These are phyloP conservation scores for Palaemon carinicauda DNA, from an alignment of 1,140 invertebrate genomes.

Conservation along the genomic window DNA sequence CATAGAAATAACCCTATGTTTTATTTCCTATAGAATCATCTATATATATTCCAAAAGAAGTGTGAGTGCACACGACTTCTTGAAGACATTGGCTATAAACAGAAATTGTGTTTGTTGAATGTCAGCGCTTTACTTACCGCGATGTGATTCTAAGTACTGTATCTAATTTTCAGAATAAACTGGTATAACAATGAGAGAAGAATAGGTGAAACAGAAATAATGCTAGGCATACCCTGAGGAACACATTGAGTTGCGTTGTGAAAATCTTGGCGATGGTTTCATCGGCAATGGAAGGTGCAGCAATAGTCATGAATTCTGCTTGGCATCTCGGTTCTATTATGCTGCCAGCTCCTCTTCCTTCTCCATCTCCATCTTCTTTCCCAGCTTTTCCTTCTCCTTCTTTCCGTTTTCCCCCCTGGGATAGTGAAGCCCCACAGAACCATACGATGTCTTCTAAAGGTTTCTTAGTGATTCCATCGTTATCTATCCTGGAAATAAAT, in stretches of 20 bases:
- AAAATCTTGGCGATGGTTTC: slow-evolving; percentile 88
- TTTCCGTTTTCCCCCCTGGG: neutral
- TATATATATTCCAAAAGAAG: no score
- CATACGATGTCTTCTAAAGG: slow-evolving; percentile 32
- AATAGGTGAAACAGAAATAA: neutral
- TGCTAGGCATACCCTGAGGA: slow-evolving; percentile 14
- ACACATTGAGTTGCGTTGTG: slow-evolving; percentile 78
- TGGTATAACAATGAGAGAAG: neutral
- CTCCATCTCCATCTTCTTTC: neutral
- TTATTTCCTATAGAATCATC: no score
- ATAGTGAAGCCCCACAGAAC: slow-evolving; percentile 25
- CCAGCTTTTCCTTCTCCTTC: neutral
- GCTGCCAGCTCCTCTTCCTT: slow-evolving; percentile 66
- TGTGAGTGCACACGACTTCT: no score
- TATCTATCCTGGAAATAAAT: slow-evolving; percentile 12
- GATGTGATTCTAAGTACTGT: no score
- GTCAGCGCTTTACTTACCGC: no score
- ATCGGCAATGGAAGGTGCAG: slow-evolving; percentile 86
- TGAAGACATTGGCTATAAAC: no score
- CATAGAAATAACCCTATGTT: no score
- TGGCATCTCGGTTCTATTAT: slow-evolving; percentile 84
- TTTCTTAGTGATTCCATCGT: neutral
- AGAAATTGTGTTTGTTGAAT: no score
- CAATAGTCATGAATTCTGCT: slow-evolving; percentile 85
- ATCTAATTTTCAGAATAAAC: no score